Evolutionary conservation across 2,113 vertebrate species (phyloP).

Genomic region (Cynopterus brachyotis): DNA sequence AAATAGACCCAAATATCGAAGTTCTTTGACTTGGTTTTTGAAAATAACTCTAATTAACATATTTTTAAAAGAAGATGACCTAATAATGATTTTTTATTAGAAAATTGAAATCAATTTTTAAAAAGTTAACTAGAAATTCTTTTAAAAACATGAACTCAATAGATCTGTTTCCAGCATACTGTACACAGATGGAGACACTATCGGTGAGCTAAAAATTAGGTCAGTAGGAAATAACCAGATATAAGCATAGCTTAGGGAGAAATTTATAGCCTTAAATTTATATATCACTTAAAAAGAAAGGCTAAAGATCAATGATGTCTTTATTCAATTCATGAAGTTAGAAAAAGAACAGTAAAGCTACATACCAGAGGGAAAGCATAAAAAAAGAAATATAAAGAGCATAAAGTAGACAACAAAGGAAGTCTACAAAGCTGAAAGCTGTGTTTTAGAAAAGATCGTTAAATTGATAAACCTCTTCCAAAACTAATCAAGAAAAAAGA

Average conservation of each 20-base stretch:
- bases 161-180: conserved; percentile 31
- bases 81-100: background rate
- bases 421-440: background rate
- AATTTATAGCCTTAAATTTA: background rate
- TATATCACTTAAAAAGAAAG: conserved; percentile 33
- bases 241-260: background rate
- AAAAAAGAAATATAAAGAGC: background rate
- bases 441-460: background rate
- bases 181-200: conserved; percentile 1
- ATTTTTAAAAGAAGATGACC: background rate
- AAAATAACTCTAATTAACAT: background rate
- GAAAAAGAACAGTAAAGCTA: background rate
- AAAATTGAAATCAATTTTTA: background rate
- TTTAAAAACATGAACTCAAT: background rate
- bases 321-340: conserved; percentile 11
- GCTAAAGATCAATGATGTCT: conserved; percentile 18
- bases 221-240: conserved; percentile 37
- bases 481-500: background rate
- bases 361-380: background rate
- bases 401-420: background rate
- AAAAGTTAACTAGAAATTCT: background rate
- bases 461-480: background rate
- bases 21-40: background rate
- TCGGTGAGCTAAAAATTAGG: conserved; percentile 42
- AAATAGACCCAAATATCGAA: background rate